A percentile compares a stretch with the other conserved stretches of the same genome.
phyloP scores from a whole-genome alignment of 2,797 vertebrate species.

The Carcharodon carcharias region DNA sequence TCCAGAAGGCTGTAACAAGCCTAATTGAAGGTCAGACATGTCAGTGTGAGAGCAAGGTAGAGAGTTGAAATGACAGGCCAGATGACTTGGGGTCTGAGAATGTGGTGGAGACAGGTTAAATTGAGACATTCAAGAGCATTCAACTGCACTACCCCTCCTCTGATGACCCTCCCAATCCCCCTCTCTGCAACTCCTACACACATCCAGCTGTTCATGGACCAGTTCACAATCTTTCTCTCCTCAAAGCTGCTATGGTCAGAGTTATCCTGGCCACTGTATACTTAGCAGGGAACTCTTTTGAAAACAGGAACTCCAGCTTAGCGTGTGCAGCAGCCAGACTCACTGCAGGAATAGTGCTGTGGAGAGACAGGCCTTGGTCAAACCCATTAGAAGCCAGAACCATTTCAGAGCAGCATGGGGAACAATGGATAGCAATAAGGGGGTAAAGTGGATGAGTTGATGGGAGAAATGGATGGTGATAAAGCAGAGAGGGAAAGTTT shows the following conservation, averaged over 20 bases:
- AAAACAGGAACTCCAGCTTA: not conserved
- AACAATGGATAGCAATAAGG: not conserved
- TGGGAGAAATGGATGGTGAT: not conserved
- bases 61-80: too few species aligned
- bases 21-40: too few species aligned
- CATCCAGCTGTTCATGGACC: not conserved
- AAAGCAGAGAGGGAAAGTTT: not conserved
- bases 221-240: too few species aligned
- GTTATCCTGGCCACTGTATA: not conserved
- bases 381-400: not conserved
- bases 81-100: too few species aligned
- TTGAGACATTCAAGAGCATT: too few species aligned
- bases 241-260: not conserved
- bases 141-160: not conserved
- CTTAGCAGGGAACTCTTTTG: not conserved
- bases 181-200: not conserved
- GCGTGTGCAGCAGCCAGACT: not conserved
- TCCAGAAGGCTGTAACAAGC: too few species aligned
- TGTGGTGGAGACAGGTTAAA: too few species aligned
- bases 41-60: too few species aligned
- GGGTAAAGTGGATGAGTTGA: not conserved
- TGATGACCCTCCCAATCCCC: not conserved
- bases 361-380: not conserved
- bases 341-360: not conserved
- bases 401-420: not conserved